Evolutionary conservation across 2,113 vertebrate genomes (phyloP), one percentile per base, ranked within the genome.

Genomic region (Datnioides undecimradiatus): DNA sequence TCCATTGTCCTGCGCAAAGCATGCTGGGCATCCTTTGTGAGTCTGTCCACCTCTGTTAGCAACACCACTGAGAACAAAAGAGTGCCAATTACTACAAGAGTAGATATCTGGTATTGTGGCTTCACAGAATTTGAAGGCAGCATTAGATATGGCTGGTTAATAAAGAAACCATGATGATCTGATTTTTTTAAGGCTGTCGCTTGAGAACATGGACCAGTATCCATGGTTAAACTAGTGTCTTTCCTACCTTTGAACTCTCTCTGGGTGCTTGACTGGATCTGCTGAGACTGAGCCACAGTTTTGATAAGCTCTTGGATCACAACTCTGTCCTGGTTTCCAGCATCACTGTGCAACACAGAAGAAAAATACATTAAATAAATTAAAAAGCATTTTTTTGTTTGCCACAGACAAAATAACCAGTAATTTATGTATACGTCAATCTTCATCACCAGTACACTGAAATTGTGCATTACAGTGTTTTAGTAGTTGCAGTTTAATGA

Each of bases 1-100:
- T 99, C 98, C 98, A 99, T 99, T 0, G 98, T 99, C 62, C 98
- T 96, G 40, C 98, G 95, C 93, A 99, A 90, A 41, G 98, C 98
- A 70, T 99, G 98, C 85, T 99, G 98, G 52, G 98, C 98, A 0
- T 99, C 98, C 90, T 97, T 99, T 2, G 97, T 98, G 68, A 99
- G 97, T 89, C 96, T 96, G 92, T 99, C 98, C 14, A 98, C 97
- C 85, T 99, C 98, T 0, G 97, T 99, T 82, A 99, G 86, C 83
- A 99, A 80, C 19, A 99, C 97, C 90, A 99, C 98, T 99, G 91
- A 41, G 74, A 89, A 57, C 17, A 21, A 71, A 66, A 43, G 2
- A 2, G 21, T 33, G 4, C 1, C 2, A 31, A 13, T 81, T 73
- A 68, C 4, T 58, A 40, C 0, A 54, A 38, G 38, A 66, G 21